Conservation (phyloP, 2,797 vertebrate species). For the Sebastes kiyomatsui region DNA sequence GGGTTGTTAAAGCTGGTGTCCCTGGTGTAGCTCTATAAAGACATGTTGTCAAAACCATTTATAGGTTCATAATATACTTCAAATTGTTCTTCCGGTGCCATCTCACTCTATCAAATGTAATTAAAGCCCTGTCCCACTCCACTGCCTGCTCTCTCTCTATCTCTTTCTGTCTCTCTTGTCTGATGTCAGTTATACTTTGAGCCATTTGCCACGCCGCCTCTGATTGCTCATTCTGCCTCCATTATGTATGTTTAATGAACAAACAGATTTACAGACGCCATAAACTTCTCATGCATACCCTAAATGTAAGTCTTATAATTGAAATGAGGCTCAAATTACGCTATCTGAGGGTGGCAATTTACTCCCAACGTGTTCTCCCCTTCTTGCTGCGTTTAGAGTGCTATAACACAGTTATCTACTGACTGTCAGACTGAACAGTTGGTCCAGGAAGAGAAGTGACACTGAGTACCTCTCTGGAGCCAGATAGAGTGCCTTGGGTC, state of each 20-base stretch:
- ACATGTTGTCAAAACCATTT: constrained; percentile 32
- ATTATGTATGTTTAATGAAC: constrained; percentile 64
- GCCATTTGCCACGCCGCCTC: neutral
- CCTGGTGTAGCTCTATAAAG: constrained; percentile 26
- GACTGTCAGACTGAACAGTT: constrained; percentile 48
- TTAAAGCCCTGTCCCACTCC: neutral
- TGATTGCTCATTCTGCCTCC: constrained; percentile 48
- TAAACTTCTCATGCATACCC: constrained; percentile 40
- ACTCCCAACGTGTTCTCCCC: constrained; percentile 15
- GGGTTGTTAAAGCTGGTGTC: neutral
- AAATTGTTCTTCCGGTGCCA: neutral
- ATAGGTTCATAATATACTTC: constrained; percentile 7
- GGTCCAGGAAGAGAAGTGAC: constrained; percentile 45
- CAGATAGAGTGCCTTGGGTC: constrained; percentile 28
- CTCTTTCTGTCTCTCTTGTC: constrained; percentile 16
- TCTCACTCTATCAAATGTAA: constrained; percentile 26
- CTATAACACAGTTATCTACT: constrained; percentile 45
- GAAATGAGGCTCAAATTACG: constrained; percentile 46
- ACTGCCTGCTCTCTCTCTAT: neutral
- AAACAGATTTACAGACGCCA: constrained; percentile 53
- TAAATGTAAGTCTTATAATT: constrained; percentile 51
- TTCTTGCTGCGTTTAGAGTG: neutral
- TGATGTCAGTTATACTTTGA: constrained; percentile 38
- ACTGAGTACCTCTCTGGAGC: constrained; percentile 33
- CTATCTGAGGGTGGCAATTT: constrained; percentile 31